These are phyloP conservation scores for Sycophaga agraensis DNA, from an alignment of 1,140 invertebrate genomes.

Conservation along the genomic window DNA sequence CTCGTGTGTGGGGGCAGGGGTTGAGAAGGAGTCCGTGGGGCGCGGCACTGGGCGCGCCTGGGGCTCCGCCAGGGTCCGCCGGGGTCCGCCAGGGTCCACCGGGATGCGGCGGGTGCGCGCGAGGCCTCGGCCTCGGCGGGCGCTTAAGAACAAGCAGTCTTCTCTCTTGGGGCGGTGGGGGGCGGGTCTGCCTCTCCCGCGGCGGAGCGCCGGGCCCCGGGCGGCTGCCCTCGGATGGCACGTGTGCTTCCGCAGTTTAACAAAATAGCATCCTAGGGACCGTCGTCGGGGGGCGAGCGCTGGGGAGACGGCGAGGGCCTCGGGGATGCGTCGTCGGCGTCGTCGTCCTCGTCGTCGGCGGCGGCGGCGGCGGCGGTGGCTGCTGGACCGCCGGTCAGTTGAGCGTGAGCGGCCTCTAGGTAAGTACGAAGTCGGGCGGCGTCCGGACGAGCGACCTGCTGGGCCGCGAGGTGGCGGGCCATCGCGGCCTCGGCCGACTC, in stretches of 20 bases:
- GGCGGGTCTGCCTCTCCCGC: too few species aligned
- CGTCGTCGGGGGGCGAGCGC: slow-evolving; percentile 1
- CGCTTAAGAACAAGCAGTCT: too few species aligned
- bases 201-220: not conserved
- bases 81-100: too few species aligned
- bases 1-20: too few species aligned
- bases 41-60: too few species aligned
- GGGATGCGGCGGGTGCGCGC: too few species aligned
- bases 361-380: not conserved
- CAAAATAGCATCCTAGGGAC: slow-evolving; percentile 13
- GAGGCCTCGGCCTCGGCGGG: too few species aligned
- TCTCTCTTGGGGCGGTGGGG: too few species aligned
- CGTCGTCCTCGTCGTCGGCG: not conserved
- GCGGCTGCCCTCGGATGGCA: not conserved
- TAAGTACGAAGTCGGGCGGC: slow-evolving; percentile 40
- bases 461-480: slow-evolving; percentile 12
- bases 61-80: too few species aligned
- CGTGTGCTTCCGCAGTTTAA: not conserved
- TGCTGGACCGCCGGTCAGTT: not conserved
- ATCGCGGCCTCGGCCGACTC: not conserved
- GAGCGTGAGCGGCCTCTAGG: slow-evolving; percentile 31
- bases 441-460: slow-evolving; percentile 19
- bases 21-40: too few species aligned
- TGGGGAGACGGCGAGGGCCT: too few species aligned
- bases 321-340: too few species aligned